These are phyloP conservation scores for Toxotes lorentzi DNA, from an alignment of 2,797 vertebrate genomes.

Conservation along the genomic window DNA sequence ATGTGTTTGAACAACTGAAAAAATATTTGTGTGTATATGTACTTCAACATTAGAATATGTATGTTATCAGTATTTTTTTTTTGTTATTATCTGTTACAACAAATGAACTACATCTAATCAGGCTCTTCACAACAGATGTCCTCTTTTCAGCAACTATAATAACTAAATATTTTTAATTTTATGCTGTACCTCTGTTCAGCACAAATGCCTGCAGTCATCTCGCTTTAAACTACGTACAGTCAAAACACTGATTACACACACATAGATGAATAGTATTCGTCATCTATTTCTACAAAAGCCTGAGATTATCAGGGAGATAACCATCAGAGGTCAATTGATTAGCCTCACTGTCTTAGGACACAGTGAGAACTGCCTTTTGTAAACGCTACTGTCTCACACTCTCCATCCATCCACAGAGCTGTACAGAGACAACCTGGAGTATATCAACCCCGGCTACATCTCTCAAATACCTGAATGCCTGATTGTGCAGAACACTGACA, in stretches of 20 bases:
- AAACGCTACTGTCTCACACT: conserved; percentile 18
- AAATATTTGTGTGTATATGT: not conserved
- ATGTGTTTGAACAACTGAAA: not conserved
- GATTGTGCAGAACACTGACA: conserved; percentile 15
- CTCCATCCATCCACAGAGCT: conserved; percentile 15
- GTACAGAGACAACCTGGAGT: not conserved
- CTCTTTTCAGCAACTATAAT: not conserved
- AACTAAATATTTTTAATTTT: not conserved
- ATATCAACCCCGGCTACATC: conserved; percentile 16
- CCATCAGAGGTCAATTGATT: conserved; percentile 4
- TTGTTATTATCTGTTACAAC: not conserved
- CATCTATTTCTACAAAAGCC: conserved; percentile 3
- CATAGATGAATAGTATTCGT: not conserved
- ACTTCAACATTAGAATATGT: not conserved
- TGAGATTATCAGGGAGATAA: not conserved
- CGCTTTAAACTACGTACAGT: not conserved
- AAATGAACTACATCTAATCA: not conserved
- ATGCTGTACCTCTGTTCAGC: not conserved
- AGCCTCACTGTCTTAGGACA: conserved; percentile 8
- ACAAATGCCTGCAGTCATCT: conserved; percentile 8
- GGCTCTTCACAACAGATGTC: not conserved
- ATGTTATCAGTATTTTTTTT: not conserved
- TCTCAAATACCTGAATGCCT: conserved; percentile 4
- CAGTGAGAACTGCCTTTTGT: conserved; percentile 1
- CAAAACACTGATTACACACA: not conserved